A percentile compares a stretch with the other conserved stretches of the same genome.
Evolutionary conservation across 2,888 invertebrate species (phyloP).

Genomic region (Beris chalybata): DNA sequence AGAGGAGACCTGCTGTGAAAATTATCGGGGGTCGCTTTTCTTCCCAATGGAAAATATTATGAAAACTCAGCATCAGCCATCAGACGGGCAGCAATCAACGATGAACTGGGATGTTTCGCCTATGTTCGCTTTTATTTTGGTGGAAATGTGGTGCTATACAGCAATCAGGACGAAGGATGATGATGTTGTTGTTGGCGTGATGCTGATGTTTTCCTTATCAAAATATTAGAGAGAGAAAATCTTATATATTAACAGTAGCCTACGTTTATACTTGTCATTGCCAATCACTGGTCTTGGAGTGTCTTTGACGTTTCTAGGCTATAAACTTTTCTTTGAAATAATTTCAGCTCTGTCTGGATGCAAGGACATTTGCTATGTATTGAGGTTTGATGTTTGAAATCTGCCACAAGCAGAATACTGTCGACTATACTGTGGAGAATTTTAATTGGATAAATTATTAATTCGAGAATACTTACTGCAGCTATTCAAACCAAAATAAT

Average conservation of each 20-base stretch:
- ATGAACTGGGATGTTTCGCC: background rate
- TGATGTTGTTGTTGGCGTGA: background rate
- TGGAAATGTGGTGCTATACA: no score
- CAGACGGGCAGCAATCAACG: background rate
- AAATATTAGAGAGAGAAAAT: slow-evolving; percentile 19
- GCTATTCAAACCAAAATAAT: no score
- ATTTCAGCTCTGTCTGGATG: slow-evolving; percentile 1
- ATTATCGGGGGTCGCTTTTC: slow-evolving; percentile 42
- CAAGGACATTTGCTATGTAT: slow-evolving; percentile 2
- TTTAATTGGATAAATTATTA: slow-evolving; percentile 17
- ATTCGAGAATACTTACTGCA: background rate
- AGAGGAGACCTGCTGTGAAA: slow-evolving; percentile 42
- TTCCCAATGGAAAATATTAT: slow-evolving; percentile 24
- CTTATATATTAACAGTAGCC: slow-evolving; percentile 11
- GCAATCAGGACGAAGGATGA: background rate
- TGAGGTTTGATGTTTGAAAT: slow-evolving; percentile 21
- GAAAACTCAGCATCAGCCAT: slow-evolving; percentile 25
- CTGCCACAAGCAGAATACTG: slow-evolving; percentile 14
- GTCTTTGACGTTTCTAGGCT: slow-evolving; percentile 15
- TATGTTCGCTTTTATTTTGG: background rate
- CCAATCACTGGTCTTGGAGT: slow-evolving; percentile 11
- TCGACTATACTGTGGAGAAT: background rate
- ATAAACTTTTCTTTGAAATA: slow-evolving; percentile 17
- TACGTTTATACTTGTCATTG: slow-evolving; percentile 26
- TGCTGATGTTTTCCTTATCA: slow-evolving; percentile 24